Evolutionary conservation across 2,888 invertebrate genomes (phyloP).

Genomic region (Malacosoma neustria): DNA sequence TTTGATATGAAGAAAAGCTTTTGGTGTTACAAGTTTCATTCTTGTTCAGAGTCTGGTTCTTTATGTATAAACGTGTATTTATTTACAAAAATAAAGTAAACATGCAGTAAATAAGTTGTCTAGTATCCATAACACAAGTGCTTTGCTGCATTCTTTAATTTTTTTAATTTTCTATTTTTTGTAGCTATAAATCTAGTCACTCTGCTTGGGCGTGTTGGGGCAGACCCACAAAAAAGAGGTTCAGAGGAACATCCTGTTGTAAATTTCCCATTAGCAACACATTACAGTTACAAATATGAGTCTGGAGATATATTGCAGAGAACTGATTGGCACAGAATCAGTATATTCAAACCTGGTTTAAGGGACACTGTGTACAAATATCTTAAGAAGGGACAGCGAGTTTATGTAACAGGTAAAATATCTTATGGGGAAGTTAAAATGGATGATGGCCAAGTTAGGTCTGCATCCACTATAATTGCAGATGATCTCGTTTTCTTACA

Average conservation of each 20-base stretch:
- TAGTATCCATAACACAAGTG: too few species aligned
- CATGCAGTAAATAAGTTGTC: too few species aligned
- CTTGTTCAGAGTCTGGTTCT: too few species aligned
- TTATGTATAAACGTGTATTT: too few species aligned
- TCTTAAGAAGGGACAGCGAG: constrained; percentile 89
- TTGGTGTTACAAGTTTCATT: too few species aligned
- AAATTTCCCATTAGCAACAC: constrained; percentile 92
- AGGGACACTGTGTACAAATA: constrained; percentile 86
- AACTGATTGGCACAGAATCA: constrained; percentile 94
- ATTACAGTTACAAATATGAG: constrained; percentile 87
- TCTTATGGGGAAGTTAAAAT: constrained; percentile 90
- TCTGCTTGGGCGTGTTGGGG: constrained; percentile 89
- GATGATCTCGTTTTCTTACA: constrained; percentile 91
- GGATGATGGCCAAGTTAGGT: constrained; percentile 80
- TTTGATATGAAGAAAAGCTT: too few species aligned
- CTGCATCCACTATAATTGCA: constrained; percentile 88
- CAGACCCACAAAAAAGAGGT: constrained; percentile 91
- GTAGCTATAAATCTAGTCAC: constrained; percentile 86
- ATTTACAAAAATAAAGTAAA: too few species aligned
- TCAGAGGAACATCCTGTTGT: constrained; percentile 88
- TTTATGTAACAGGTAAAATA: constrained; percentile 87
- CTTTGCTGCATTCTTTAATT: too few species aligned
- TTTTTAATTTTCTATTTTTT: too few species aligned
- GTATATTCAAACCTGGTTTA: constrained; percentile 89
- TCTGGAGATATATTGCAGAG: constrained; percentile 87